phyloP scores from a whole-genome alignment of 2,113 vertebrate genomes.

The Bubo bubo region DNA sequence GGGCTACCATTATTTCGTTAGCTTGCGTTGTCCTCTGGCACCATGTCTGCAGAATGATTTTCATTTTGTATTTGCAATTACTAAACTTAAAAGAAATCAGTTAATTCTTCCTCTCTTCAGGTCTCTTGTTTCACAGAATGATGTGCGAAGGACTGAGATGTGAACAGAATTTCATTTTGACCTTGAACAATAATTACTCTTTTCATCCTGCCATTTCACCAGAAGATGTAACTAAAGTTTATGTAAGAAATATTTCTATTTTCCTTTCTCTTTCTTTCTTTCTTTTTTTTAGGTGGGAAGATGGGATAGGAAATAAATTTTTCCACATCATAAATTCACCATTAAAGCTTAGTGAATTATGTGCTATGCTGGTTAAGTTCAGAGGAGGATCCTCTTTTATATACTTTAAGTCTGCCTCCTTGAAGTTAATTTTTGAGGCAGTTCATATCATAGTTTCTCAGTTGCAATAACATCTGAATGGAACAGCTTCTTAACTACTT shows the following conservation, averaged over 20 bases:
- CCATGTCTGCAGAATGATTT: constrained; percentile 55
- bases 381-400: background rate
- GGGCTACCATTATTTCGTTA: constrained; percentile 62
- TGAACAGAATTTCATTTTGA: constrained; percentile 35
- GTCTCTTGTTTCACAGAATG: constrained; percentile 26
- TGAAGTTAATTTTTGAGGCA: background rate
- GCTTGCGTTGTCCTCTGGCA: constrained; percentile 68
- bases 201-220: constrained; percentile 28
- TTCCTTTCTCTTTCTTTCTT: background rate
- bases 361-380: background rate
- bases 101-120: constrained; percentile 59
- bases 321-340: background rate
- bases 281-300: background rate
- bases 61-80: constrained; percentile 69
- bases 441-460: background rate
- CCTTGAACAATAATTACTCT: constrained; percentile 34
- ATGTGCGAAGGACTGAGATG: constrained; percentile 30
- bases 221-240: constrained; percentile 12
- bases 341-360: background rate
- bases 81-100: constrained; percentile 60
- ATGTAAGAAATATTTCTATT: constrained; percentile 8
- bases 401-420: background rate
- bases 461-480: background rate
- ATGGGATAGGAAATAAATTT: background rate
- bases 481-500: background rate